A percentile compares a stretch with the other conserved stretches of the same genome.
These are phyloP conservation scores for Pinctada fucata DNA, from an alignment of 2,888 invertebrate genomes.

Conservation along the genomic window DNA sequence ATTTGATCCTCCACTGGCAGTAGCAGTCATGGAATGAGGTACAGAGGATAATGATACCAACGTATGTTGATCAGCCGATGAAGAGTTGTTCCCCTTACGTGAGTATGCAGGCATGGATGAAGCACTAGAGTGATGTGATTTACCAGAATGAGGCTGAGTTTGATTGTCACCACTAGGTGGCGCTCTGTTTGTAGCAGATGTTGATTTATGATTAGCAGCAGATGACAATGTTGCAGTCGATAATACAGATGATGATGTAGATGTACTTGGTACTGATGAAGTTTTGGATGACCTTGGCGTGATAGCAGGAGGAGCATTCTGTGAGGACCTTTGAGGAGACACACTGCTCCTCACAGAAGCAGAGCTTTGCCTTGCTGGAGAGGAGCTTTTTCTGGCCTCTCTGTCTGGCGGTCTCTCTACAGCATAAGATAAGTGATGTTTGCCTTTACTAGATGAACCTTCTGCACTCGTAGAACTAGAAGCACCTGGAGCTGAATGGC, in stretches of 20 bases:
- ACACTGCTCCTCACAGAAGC: not conserved
- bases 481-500: not conserved
- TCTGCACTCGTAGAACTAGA: not conserved
- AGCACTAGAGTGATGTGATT: not conserved
- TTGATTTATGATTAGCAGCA: constrained; percentile 22
- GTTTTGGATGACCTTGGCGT: constrained; percentile 25
- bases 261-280: constrained; percentile 17
- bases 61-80: not conserved
- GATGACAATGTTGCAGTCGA: constrained; percentile 44
- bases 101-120: constrained; percentile 1
- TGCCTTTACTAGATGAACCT: not conserved
- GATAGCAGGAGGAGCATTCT: constrained; percentile 13
- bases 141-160: constrained; percentile 4
- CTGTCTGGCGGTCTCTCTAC: not conserved
- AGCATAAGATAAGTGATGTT: not conserved
- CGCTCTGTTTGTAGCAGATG: constrained; percentile 9
- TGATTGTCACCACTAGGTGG: constrained; percentile 20
- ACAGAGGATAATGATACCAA: constrained; percentile 23
- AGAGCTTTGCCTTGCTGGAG: constrained; percentile 6
- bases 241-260: constrained; percentile 33
- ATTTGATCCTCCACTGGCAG: constrained; percentile 74
- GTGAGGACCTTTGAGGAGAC: constrained; percentile 6
- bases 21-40: constrained; percentile 81
- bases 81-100: not conserved
- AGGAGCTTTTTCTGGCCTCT: not conserved